Base-by-base conservation (phyloP, 2,888 invertebrate species). In the Pharmacophagus antenor region DNA sequence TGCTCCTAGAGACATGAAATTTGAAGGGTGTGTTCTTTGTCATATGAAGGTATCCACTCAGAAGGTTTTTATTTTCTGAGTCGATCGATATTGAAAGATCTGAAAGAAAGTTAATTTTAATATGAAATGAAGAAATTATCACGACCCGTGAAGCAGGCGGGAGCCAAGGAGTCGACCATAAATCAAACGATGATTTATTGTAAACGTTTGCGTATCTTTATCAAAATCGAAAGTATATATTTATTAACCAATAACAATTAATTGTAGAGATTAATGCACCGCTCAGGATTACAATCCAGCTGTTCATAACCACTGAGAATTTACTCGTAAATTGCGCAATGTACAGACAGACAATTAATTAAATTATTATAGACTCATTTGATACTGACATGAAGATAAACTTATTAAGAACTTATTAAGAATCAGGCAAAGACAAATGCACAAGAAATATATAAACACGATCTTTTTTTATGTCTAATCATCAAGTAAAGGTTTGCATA, bases 261-360 rank as follows among this genome's bases (percentile, higher is more conserved):
- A 50, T 56, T 42, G 23, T 5, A 42, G 42, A 56, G 50, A 56
- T 56, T 56, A 41, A 56, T 49, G 56, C n/a, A 18, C 10, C 10
- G 25, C 49, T 5, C 21, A n/a, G 18, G 12, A 31, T 47, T 47
- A 47, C 46, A 21, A 47, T n/a, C 31, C 27, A 4, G 17, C 47
- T 8, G 27, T 31, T 49, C 50, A 50, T 37, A 49, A 56, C 20
- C 27, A 25, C 56, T 56, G 49, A 50, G 56, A 56, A 27, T 15
- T 10, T 31, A 31, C 10, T 41, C 52, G 17, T 3, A 31, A 21
- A 10, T 47, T 46, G 27, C 23, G 27, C 23, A 42, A 42, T 56
- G 49, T 18, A 21, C 48, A 22, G 41, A 25, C 15, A 47, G 49
- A 56, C 56, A 56, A 42, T 49, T 49, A 56, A 4, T 23, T 41